Evolutionary conservation across 2,113 vertebrate genomes (phyloP), one percentile per base, ranked within the genome.

Genomic region (Leptobrachium ailaonicum): DNA sequence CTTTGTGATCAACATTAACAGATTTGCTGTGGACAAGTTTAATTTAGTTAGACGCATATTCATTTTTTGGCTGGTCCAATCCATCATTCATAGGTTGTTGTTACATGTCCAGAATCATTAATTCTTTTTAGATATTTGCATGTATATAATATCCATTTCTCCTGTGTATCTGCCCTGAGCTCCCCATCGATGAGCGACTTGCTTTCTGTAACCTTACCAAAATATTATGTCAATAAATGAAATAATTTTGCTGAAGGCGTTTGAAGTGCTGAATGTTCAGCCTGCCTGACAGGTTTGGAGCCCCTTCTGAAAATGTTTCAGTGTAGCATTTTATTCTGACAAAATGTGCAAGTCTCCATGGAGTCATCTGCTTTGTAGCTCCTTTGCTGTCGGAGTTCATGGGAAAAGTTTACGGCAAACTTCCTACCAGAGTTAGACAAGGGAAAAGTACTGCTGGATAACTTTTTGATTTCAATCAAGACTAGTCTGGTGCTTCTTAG

Each of bases 291-390:
- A 88, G 87, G 90, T 85, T 88, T 90, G 83, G 89, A 91, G 88
- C 88, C 85, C 83, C 88, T 92, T 88, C 92, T 93, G 91, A 91
- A 92, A 93, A 93, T 90, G 89, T 87, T 90, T 87, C 86, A 93
- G 88, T 87, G 90, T 90, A 88, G 91, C 88, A 87, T 92, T 90
- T 75, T 9, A 79, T 88, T 89, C 91, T 91, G 92, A 92, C 91
- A 91, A 90, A 89, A 90, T 91, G 87, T 92, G 90, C 87, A 89
- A 91, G 85, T 92, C 91, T 93, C 93, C 85, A 89, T 87, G 90
- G 92, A 93, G 91, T 90, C 88, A 89, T 90, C 90, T 89, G 72
- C 88, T 89, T 88, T 66, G 60, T 87, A 85, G 88, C 86, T 89
- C 91, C 89, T 89, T 91, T 91, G 89, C 88, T 86, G 84, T 89